Conservation (phyloP, 1,140 invertebrate genomes). For the Caenorhabditis inopinata region DNA sequence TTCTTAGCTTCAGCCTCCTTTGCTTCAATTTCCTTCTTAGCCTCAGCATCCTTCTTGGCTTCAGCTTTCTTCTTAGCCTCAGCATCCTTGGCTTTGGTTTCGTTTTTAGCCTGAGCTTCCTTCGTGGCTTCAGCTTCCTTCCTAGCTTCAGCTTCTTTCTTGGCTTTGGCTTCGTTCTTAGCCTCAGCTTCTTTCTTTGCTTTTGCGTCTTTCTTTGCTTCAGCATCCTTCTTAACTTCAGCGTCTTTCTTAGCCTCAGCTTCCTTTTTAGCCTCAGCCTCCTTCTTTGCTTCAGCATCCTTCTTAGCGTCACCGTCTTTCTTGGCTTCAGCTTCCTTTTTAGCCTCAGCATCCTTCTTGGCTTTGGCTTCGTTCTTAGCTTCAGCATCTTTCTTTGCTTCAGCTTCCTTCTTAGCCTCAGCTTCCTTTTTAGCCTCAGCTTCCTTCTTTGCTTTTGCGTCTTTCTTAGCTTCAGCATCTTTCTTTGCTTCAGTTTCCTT, state of each 20-base stretch:
- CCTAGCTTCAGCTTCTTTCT: background rate
- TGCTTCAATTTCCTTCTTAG: background rate
- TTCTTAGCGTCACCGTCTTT: too few relatives aligned
- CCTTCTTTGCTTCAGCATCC: background rate
- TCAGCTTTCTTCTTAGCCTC: too few relatives aligned
- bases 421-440: background rate
- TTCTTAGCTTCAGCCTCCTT: background rate
- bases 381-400: background rate
- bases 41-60: background rate
- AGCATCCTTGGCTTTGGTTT: constrained; percentile 21
- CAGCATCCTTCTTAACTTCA: background rate
- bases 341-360: background rate
- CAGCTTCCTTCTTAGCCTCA: background rate
- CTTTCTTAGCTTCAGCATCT: too few relatives aligned
- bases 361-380: too few relatives aligned
- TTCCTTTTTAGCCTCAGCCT: background rate
- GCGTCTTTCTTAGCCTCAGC: background rate
- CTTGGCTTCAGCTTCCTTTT: background rate
- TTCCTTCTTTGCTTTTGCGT: background rate
- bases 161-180: too few relatives aligned
- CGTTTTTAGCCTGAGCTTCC: background rate
- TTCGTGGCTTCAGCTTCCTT: background rate
- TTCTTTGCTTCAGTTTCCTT: background rate
- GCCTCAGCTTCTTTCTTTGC: background rate
- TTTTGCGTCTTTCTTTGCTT: too few relatives aligned